These are phyloP conservation scores for Euspilapteryx auroguttella DNA, from an alignment of 2,888 invertebrate species.

Conservation along the genomic window DNA sequence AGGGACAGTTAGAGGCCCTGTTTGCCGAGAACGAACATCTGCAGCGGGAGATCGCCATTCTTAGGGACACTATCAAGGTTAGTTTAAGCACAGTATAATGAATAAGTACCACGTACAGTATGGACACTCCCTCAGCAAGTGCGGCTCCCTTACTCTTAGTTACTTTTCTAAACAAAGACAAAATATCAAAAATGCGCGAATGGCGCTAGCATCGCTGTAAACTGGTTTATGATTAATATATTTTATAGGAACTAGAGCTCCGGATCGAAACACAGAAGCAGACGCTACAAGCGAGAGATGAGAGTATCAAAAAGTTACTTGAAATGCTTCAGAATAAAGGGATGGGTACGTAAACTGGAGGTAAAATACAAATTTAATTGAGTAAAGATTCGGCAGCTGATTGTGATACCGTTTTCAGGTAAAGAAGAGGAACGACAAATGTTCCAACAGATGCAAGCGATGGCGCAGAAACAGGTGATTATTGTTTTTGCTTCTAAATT, in stretches of 20 bases:
- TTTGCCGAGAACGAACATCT: constrained; percentile 94
- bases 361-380: too few species aligned
- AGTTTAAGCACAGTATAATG: not conserved
- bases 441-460: constrained; percentile 96
- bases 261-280: constrained; percentile 98
- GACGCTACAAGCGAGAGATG: constrained; percentile 93
- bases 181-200: constrained; percentile 4
- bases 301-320: constrained; percentile 96
- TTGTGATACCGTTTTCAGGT: constrained; percentile 70
- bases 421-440: constrained; percentile 95
- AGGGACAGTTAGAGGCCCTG: constrained; percentile 89
- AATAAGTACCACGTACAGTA: not conserved
- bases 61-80: constrained; percentile 92
- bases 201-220: too few species aligned
- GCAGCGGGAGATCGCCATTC: constrained; percentile 88
- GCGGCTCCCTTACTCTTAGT: too few species aligned
- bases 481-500: too few species aligned
- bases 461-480: constrained; percentile 94
- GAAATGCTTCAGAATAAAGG: constrained; percentile 98
- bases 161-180: too few species aligned
- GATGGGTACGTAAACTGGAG: constrained; percentile 86
- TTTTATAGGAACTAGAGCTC: constrained; percentile 85
- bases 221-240: constrained; percentile 9
- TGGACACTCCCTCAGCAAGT: too few species aligned
- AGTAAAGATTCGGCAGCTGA: too few species aligned